Conservation (phyloP, 37 sponge, comb jelly and placozoan genomes). For the Theonella swinhoei region DNA sequence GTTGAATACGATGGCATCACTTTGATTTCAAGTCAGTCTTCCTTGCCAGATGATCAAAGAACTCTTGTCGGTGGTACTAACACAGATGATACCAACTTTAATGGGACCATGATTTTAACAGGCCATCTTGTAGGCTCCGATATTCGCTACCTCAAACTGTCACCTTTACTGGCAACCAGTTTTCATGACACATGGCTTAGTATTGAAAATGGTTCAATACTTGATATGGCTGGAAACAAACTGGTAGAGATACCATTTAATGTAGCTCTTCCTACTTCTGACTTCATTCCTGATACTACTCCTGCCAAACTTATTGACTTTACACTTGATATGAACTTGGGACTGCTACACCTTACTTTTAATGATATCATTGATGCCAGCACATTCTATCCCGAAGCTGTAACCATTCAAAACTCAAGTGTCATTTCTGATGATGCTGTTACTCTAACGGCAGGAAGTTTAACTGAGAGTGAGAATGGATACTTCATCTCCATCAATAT, state of each 20-base stretch:
- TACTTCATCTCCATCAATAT: constrained; percentile 79
- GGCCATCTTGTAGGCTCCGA: constrained; percentile 71
- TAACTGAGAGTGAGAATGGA: constrained; percentile 77
- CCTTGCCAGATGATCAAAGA: constrained; percentile 39
- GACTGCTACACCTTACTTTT: constrained; percentile 85
- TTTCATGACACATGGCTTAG: constrained; percentile 54
- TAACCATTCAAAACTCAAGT: constrained; percentile 62
- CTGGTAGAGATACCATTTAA: constrained; percentile 27
- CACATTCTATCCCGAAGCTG: constrained; percentile 69
- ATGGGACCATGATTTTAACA: constrained; percentile 72
- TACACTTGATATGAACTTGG: constrained; percentile 78
- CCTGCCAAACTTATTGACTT: constrained; percentile 66
- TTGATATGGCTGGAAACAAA: constrained; percentile 84
- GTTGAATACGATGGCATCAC: constrained; percentile 48
- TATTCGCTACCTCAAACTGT: constrained; percentile 80
- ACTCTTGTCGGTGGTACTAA: constrained; percentile 66
- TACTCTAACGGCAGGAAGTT: constrained; percentile 47
- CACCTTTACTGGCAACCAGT: constrained; percentile 64
- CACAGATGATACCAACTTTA: constrained; percentile 40
- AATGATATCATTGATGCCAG: constrained; percentile 84
- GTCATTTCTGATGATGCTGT: constrained; percentile 33
- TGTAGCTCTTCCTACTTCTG: constrained; percentile 34
- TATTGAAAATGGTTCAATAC: constrained; percentile 34
- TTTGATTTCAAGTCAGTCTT: constrained; percentile 42
- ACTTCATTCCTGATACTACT: constrained; percentile 61